Base-by-base conservation (phyloP, 2,797 vertebrate genomes). In the Parauchenoglanis ngamensis region DNA sequence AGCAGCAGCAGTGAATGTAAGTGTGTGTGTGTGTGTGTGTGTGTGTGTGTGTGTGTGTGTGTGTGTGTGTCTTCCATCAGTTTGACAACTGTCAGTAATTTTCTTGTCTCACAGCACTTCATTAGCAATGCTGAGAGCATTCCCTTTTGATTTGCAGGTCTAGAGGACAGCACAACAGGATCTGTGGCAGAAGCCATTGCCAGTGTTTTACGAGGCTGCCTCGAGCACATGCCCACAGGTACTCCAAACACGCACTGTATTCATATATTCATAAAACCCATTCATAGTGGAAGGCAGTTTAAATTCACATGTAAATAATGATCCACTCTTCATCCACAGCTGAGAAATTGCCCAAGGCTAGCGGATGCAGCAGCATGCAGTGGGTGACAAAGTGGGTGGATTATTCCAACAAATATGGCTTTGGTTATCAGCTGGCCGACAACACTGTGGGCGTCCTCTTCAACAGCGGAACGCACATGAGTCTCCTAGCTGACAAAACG, bases 381-480 rank as follows among this genome's bases (percentile, higher is more conserved):
- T 99, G 98, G 98, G 98, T 99, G 92, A 99, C 98, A 85, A 99
- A 99, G 92, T 99, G 98, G 98, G 98, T 99, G 86, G 98, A 99
- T 94, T 99, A 99, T 90, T 99, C 98, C 79, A 99, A 99, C 94
- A 99, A 99, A 93, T 99, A 99, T 0, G 98, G 98, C 93, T 99
- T 99, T 89, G 98, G 98, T 7, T 99, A 99, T 95, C 98, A 99
- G 95, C 95, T 99, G 91, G 99, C 98, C 1, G 97, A 99, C 94
- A 97, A 98, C 93, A 98, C 97, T 0, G 98, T 99, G 90, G 98
- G 98, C 72, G 98, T 99, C 61, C 97, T 99, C 91, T 99, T 99
- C 95, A 99, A 99, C 95, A 99, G 98, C 1, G 98, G 98, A 86
- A 98, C 96, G 0, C 98, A 99, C 91, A 99, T 99, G 98, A 99